Percentiles rank a stretch among this genome's conserved stretches.
phyloP scores from a whole-genome alignment of 1,140 invertebrate genomes.

The Aphelinus atriplicis region DNA sequence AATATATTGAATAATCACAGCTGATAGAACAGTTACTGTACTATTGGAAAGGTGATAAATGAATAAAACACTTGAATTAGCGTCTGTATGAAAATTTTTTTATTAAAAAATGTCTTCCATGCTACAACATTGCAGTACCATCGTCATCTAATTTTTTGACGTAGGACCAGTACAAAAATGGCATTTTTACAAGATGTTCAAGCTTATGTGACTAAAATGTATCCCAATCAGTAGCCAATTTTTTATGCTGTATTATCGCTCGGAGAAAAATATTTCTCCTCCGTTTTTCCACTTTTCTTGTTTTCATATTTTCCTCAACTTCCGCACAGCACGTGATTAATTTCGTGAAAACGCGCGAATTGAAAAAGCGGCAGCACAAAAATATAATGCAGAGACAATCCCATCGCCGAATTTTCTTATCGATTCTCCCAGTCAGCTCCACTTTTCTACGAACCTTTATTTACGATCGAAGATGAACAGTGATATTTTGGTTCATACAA shows the following conservation, averaged over 20 bases:
- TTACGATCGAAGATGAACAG: not conserved
- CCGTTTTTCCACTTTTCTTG: not conserved
- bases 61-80: conserved; percentile 12
- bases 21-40: too few species aligned
- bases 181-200: conserved; percentile 59
- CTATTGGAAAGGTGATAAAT: conserved; percentile 6
- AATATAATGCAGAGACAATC: conserved; percentile 14
- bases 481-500: conserved; percentile 15
- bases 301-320: not conserved
- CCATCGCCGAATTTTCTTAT: conserved; percentile 7
- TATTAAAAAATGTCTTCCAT: conserved; percentile 59
- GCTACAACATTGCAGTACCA: conserved; percentile 57
- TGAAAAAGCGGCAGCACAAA: conserved; percentile 12
- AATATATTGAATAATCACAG: too few species aligned
- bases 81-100: conserved; percentile 55
- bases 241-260: conserved; percentile 5
- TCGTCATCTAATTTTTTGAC: conserved; percentile 48
- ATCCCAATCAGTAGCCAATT: conserved; percentile 52
- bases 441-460: conserved; percentile 12
- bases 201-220: conserved; percentile 56
- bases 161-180: conserved; percentile 59
- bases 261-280: not conserved
- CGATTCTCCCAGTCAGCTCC: not conserved
- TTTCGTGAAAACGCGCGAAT: not conserved
- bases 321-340: not conserved